Conservation (phyloP, 2,888 invertebrate species). For the Ditula angustiorana region DNA sequence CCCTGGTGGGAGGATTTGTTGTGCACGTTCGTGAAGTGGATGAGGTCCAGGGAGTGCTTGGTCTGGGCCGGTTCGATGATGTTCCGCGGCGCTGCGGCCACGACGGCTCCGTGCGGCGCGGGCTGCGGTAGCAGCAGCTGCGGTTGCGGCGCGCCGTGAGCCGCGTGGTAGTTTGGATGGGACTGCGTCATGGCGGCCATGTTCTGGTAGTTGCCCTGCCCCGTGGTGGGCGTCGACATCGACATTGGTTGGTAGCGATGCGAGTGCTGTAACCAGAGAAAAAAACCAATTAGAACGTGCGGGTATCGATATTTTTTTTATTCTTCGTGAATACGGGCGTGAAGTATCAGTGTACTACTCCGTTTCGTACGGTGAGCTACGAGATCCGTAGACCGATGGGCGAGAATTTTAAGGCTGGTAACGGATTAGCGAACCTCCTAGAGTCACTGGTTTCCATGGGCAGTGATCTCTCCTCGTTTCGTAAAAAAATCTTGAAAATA, state of each 20-base stretch:
- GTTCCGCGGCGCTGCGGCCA: slow-evolving; percentile 61
- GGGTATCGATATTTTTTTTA: not conserved
- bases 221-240: slow-evolving; percentile 68
- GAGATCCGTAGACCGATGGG: too few species aligned
- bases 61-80: slow-evolving; percentile 67
- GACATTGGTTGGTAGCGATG: slow-evolving; percentile 79
- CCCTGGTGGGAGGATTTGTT: slow-evolving; percentile 55
- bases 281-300: not conserved
- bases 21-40: slow-evolving; percentile 67
- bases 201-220: slow-evolving; percentile 68
- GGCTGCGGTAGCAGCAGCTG: slow-evolving; percentile 52
- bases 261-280: slow-evolving; percentile 58
- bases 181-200: slow-evolving; percentile 74
- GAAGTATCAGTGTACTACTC: too few species aligned
- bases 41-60: slow-evolving; percentile 71
- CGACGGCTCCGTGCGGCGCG: slow-evolving; percentile 54
- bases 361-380: too few species aligned
- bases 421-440: too few species aligned
- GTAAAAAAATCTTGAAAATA: too few species aligned
- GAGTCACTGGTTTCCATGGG: too few species aligned
- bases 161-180: slow-evolving; percentile 62
- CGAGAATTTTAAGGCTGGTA: too few species aligned
- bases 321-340: too few species aligned
- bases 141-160: slow-evolving; percentile 36
- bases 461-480: too few species aligned